Conservation (phyloP, 2,888 invertebrate genomes). For the Pterostichus madidus region DNA sequence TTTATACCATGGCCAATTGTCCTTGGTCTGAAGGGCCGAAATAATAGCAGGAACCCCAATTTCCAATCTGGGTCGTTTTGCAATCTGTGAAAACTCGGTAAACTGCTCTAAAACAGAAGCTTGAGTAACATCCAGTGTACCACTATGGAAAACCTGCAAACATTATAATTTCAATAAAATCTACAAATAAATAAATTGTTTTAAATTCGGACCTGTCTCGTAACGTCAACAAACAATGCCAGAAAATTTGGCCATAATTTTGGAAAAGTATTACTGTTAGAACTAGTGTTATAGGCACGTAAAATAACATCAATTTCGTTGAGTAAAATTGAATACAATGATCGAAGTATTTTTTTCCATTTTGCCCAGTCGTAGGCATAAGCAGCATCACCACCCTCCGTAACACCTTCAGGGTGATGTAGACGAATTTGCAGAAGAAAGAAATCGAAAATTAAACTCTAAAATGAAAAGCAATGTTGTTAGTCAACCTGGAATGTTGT, state of each 20-base stretch:
- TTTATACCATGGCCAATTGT: conserved; percentile 74
- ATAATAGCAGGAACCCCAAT: conserved; percentile 72
- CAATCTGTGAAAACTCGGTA: conserved; percentile 67
- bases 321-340: conserved; percentile 75
- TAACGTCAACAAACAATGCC: conserved; percentile 74
- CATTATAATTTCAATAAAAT: conserved; percentile 1
- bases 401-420: conserved; percentile 78
- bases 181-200: neutral
- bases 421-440: conserved; percentile 78
- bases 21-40: conserved; percentile 72
- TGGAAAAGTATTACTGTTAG: conserved; percentile 66
- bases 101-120: conserved; percentile 50
- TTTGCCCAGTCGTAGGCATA: conserved; percentile 75
- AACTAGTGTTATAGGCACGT: conserved; percentile 67
- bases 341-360: conserved; percentile 76
- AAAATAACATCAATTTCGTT: conserved; percentile 71
- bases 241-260: conserved; percentile 71
- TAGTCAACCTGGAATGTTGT: conserved; percentile 12
- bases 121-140: conserved; percentile 58
- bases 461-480: conserved; percentile 63
- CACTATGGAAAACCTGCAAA: conserved; percentile 66
- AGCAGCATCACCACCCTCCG: conserved; percentile 72
- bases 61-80: conserved; percentile 73
- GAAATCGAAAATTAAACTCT: conserved; percentile 77
- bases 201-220: conserved; percentile 73